Conservation (phyloP, 2,113 vertebrate species). For the Vulpes vulpes region DNA sequence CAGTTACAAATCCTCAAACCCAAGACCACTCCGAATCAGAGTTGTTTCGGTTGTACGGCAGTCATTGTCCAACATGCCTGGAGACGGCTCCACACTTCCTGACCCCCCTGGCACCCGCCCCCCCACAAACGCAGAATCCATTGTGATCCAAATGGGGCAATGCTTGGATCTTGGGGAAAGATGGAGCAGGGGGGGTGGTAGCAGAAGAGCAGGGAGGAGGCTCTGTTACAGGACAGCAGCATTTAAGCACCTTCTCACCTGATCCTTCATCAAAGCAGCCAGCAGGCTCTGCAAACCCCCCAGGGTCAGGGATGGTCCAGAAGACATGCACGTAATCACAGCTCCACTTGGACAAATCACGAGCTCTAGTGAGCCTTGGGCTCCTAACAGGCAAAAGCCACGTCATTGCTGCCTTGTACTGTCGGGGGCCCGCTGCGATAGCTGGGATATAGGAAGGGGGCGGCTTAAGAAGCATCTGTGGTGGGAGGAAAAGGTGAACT, state of each 20-base stretch:
- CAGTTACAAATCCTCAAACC: neutral
- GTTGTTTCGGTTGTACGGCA: neutral
- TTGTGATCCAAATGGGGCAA: constrained; percentile 13
- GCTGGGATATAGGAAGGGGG: neutral
- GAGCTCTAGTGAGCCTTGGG: neutral
- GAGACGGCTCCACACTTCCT: neutral
- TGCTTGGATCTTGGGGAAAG: neutral
- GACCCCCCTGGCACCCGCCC: too few species aligned
- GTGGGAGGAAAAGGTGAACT: neutral
- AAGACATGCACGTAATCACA: neutral
- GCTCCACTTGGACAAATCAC: neutral
- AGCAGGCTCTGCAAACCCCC: neutral
- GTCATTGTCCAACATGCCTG: neutral
- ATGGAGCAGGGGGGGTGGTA: too few species aligned
- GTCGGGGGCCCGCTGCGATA: neutral
- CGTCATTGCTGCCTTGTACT: neutral
- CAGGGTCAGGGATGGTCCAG: neutral
- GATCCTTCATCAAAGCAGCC: neutral
- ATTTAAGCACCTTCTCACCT: neutral
- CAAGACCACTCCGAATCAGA: neutral
- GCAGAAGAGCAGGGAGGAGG: too few species aligned
- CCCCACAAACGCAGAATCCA: neutral
- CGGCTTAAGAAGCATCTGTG: neutral
- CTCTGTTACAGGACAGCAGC: neutral
- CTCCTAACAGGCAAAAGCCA: constrained; percentile 2